Evolutionary conservation across 2,888 invertebrate genomes (phyloP).

Genomic region (Lasioglossum villosulum): DNA sequence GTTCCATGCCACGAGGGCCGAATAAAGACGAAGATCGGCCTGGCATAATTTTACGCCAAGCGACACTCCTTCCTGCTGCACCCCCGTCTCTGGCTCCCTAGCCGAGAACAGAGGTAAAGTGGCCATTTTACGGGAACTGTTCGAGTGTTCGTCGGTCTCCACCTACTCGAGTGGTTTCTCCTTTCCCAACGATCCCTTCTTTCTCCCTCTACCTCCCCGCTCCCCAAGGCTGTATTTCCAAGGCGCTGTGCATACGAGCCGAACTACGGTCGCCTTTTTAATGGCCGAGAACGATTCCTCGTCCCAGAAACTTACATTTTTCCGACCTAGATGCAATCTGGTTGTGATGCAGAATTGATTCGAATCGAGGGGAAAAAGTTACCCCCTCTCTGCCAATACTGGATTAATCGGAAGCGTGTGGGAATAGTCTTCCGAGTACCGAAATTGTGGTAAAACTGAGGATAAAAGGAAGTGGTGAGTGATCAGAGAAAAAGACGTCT

Average conservation of each 20-base stretch:
- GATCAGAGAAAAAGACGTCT: no score
- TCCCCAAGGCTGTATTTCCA: not conserved
- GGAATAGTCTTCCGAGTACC: no score
- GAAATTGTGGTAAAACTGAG: no score
- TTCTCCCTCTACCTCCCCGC: not conserved
- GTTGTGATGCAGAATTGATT: no score
- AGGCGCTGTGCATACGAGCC: not conserved
- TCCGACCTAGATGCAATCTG: not conserved
- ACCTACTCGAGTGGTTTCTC: conserved; percentile 1
- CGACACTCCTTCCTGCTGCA: not conserved
- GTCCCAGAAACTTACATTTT: not conserved
- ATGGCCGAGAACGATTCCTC: not conserved
- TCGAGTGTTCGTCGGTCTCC: not conserved
- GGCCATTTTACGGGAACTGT: conserved; percentile 12
- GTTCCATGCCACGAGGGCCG: not conserved
- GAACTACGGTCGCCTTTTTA: conserved; percentile 8
- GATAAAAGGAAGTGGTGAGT: no score
- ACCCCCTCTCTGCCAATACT: no score
- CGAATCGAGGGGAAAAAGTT: no score
- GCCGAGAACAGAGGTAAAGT: conserved; percentile 16
- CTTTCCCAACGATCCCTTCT: not conserved
- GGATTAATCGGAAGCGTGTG: no score
- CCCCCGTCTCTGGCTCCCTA: no score
- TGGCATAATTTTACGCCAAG: conserved; percentile 25
- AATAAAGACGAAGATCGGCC: conserved; percentile 17